A percentile compares a stretch with the other conserved stretches of the same genome.
phyloP scores from a whole-genome alignment of 2,888 invertebrate species.

The Oxyscelio sp. region DNA sequence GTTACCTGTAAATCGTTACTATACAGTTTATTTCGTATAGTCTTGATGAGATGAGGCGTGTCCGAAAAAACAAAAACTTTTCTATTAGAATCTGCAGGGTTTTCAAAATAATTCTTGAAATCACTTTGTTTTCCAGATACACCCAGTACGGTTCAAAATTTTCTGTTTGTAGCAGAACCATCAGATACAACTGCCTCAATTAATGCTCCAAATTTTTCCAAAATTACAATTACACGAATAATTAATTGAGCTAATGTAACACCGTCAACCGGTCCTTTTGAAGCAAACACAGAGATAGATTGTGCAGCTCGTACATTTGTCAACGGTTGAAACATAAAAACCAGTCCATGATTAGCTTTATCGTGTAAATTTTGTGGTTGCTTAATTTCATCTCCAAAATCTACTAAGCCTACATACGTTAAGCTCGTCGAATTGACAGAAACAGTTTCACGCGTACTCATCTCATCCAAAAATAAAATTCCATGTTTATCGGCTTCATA shows the following conservation, averaged over 20 bases:
- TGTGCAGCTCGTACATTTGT: background rate
- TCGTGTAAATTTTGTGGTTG: background rate
- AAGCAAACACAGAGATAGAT: background rate
- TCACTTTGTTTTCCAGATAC: too few species aligned
- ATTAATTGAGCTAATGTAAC: background rate
- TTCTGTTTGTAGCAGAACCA: too few species aligned
- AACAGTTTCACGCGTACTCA: constrained; percentile 13
- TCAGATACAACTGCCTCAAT: too few species aligned
- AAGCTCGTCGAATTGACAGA: constrained; percentile 9
- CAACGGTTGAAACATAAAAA: constrained; percentile 14
- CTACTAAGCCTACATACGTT: constrained; percentile 12
- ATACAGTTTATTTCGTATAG: constrained; percentile 9
- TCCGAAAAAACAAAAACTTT: constrained; percentile 12
- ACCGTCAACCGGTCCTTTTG: background rate
- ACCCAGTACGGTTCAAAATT: too few species aligned
- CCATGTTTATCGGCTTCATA: background rate
- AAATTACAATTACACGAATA: background rate
- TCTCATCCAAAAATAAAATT: constrained; percentile 5
- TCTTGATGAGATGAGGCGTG: background rate
- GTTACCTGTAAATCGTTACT: background rate
- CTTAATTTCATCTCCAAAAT: constrained; percentile 3
- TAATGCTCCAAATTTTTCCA: background rate
- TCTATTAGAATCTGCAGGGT: constrained; percentile 11
- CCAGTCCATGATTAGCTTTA: constrained; percentile 15
- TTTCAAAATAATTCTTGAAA: constrained; percentile 8